Percentiles rank a stretch among this genome's conserved stretches.
Conservation (phyloP, 2,797 vertebrate genomes). For the Leuciscus waleckii region DNA sequence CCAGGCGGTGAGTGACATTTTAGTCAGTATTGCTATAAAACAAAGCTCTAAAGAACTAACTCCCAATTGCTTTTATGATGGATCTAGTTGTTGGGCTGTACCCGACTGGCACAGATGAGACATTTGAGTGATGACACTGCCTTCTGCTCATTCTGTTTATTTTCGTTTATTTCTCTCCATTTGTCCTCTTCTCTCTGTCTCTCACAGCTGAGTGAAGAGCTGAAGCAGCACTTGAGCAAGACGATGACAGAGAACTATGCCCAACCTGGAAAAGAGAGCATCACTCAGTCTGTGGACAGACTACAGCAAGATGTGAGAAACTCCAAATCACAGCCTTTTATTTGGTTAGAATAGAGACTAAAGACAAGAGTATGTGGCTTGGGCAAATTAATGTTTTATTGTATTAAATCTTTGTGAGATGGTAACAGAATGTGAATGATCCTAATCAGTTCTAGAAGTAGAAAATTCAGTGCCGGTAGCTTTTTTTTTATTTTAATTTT, state of each 20-base stretch:
- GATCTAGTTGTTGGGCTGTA: background rate
- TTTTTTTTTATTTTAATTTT: background rate
- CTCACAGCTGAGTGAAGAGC: constrained; percentile 83
- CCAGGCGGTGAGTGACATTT: constrained; percentile 77
- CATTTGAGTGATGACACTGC: background rate
- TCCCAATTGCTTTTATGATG: constrained; percentile 10
- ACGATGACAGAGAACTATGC: constrained; percentile 84
- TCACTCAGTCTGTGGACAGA: constrained; percentile 83
- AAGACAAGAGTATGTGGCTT: background rate
- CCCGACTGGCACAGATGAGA: background rate
- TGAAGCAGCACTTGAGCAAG: constrained; percentile 83
- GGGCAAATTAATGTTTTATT: background rate
- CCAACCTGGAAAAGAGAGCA: constrained; percentile 75
- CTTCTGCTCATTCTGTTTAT: background rate
- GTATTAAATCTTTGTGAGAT: background rate
- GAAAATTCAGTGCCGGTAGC: background rate
- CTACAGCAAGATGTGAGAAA: constrained; percentile 86
- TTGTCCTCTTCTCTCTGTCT: background rate
- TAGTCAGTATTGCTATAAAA: background rate
- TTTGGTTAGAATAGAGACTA: background rate
- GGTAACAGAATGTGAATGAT: background rate
- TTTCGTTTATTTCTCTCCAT: constrained; percentile 2
- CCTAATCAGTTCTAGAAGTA: background rate
- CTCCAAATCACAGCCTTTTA: background rate
- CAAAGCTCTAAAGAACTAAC: constrained; percentile 6